Percentiles rank a stretch among this genome's conserved stretches.
Evolutionary conservation across 2,113 vertebrate genomes (phyloP).

Genomic region (Tenebrosternarchus preto): DNA sequence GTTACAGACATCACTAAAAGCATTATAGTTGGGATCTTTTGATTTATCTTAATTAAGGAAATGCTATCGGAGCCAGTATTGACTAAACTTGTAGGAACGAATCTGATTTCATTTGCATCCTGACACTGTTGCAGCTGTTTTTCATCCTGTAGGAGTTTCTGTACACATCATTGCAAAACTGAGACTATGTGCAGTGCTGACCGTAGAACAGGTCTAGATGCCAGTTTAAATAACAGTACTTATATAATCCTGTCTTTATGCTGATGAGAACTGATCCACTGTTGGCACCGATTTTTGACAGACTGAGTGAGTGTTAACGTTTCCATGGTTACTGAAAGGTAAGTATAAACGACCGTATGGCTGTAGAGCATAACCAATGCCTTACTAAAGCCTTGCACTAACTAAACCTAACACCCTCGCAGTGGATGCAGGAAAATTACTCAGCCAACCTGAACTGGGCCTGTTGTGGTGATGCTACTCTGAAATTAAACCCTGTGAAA

Average conservation of each 20-base stretch:
- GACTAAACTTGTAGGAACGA: too few species aligned
- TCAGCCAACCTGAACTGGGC: constrained; percentile 14
- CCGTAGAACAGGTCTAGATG: neutral
- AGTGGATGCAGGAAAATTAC: neutral
- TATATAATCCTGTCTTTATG: neutral
- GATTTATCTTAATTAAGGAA: too few species aligned
- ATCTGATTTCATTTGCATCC: too few species aligned
- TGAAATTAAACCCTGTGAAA: neutral
- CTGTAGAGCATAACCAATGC: constrained; percentile 55
- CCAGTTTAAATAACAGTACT: neutral
- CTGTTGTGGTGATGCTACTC: neutral
- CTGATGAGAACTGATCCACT: constrained; percentile 63
- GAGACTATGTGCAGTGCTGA: neutral
- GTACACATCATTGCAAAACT: neutral
- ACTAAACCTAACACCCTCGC: constrained; percentile 41
- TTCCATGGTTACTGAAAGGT: constrained; percentile 58
- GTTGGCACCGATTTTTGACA: constrained; percentile 83
- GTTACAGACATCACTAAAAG: too few species aligned
- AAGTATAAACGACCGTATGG: constrained; percentile 58
- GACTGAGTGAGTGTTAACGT: constrained; percentile 79
- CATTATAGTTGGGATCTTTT: too few species aligned
- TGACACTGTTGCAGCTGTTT: too few species aligned
- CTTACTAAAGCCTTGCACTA: constrained; percentile 50
- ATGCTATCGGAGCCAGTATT: too few species aligned
- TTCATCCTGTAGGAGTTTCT: too few species aligned